A percentile compares a stretch with the other conserved stretches of the same genome.
These are phyloP conservation scores for Progne subis DNA, from an alignment of 2,113 vertebrate genomes.

Conservation along the genomic window DNA sequence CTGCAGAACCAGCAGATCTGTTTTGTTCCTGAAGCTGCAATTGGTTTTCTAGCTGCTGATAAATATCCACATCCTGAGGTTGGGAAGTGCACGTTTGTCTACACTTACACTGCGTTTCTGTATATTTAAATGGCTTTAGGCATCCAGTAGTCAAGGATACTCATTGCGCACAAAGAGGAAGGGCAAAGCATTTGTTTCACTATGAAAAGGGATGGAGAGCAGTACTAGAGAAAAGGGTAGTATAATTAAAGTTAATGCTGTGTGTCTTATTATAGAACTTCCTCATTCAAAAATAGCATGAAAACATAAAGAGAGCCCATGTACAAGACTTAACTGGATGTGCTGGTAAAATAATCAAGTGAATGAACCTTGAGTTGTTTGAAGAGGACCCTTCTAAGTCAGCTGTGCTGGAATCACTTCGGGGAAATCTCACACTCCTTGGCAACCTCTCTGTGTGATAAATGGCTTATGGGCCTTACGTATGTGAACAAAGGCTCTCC, in stretches of 20 bases:
- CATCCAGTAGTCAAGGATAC: background rate
- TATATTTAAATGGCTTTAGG: background rate
- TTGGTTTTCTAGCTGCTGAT: background rate
- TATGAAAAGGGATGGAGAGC: background rate
- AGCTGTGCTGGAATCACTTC: background rate
- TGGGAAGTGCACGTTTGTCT: background rate
- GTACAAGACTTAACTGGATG: background rate
- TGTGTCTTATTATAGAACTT: background rate
- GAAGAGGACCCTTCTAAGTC: constrained; percentile 1
- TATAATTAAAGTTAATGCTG: background rate
- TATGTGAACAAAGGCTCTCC: background rate
- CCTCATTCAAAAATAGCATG: background rate
- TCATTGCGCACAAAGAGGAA: background rate
- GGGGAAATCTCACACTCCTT: background rate
- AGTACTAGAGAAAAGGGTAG: background rate
- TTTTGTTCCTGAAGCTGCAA: background rate
- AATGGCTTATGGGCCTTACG: background rate
- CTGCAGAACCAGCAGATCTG: background rate
- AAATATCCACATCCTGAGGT: background rate
- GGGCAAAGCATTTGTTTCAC: background rate
- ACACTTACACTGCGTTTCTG: fast-evolving
- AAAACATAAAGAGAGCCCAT: background rate
- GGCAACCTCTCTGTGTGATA: background rate
- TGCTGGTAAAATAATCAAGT: background rate
- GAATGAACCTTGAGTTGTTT: constrained; percentile 7